Evolutionary conservation across 1,140 invertebrate genomes (phyloP).

Genomic region (Ips typographus): DNA sequence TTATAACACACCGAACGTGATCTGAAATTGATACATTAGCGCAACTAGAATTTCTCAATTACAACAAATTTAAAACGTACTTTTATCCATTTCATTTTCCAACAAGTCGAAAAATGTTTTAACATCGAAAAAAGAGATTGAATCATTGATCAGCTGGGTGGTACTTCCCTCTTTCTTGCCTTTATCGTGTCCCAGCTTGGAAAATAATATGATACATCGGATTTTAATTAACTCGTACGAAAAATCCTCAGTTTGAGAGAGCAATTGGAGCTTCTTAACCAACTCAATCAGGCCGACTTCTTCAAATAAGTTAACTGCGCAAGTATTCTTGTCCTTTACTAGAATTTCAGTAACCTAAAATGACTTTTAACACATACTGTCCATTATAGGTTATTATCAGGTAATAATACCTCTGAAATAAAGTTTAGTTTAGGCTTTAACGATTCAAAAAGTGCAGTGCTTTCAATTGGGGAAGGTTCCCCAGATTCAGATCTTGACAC

Average conservation of each 20-base stretch:
- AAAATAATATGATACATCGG: slow-evolving; percentile 30
- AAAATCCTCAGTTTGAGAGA: slow-evolving; percentile 38
- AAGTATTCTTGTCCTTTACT: slow-evolving; percentile 34
- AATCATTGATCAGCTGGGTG: slow-evolving; percentile 16
- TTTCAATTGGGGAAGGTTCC: slow-evolving; percentile 8
- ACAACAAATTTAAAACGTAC: slow-evolving; percentile 5
- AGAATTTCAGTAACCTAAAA: slow-evolving; percentile 45
- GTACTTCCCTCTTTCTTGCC: not conserved
- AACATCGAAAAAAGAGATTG: slow-evolving; percentile 9
- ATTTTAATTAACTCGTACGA: slow-evolving; percentile 38
- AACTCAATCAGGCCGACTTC: slow-evolving; percentile 35
- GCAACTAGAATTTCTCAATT: not conserved
- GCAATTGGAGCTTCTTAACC: slow-evolving; percentile 34
- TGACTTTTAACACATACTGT: not conserved
- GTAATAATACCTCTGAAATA: slow-evolving; percentile 24
- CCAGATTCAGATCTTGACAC: not conserved
- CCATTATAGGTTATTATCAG: not conserved
- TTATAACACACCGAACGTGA: slow-evolving; percentile 33
- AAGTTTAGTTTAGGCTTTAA: slow-evolving; percentile 15
- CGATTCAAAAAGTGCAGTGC: slow-evolving; percentile 16
- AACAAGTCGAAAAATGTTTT: slow-evolving; percentile 15
- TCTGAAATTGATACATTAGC: slow-evolving; percentile 18
- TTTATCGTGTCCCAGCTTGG: slow-evolving; percentile 15
- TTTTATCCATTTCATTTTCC: slow-evolving; percentile 18
- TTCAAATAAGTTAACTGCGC: slow-evolving; percentile 12